These are phyloP conservation scores for Uloborus plumipes DNA, from an alignment of 2,888 invertebrate genomes.

Conservation along the genomic window DNA sequence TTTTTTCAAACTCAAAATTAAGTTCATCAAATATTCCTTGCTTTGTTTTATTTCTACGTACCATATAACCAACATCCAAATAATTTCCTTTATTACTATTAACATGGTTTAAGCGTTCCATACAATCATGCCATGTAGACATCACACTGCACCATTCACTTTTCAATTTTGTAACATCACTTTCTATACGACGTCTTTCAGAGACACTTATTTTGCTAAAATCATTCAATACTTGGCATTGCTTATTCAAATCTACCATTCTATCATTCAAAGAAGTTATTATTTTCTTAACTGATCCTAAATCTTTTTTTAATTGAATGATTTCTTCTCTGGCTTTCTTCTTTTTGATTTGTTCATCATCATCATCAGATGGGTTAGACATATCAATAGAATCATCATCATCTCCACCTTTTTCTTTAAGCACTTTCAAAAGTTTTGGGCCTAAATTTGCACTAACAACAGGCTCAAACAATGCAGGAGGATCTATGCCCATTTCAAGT, in stretches of 20 bases:
- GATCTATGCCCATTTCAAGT: slow-evolving; percentile 41
- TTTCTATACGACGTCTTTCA: slow-evolving; percentile 49
- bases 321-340: slow-evolving; percentile 61
- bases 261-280: slow-evolving; percentile 54
- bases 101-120: slow-evolving; percentile 89
- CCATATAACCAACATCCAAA: slow-evolving; percentile 63
- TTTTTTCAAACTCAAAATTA: slow-evolving; percentile 61
- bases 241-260: slow-evolving; percentile 49
- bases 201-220: slow-evolving; percentile 57
- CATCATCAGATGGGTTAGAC: slow-evolving; percentile 51
- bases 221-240: slow-evolving; percentile 51
- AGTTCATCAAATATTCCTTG: slow-evolving; percentile 62
- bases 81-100: slow-evolving; percentile 62
- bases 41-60: slow-evolving; percentile 58
- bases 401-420: slow-evolving; percentile 60
- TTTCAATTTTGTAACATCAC: slow-evolving; percentile 45
- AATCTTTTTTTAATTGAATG: slow-evolving; percentile 56
- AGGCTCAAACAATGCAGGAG: slow-evolving; percentile 51
- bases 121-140: slow-evolving; percentile 78
- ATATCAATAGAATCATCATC: slow-evolving; percentile 59
- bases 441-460: slow-evolving; percentile 55
- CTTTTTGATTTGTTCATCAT: slow-evolving; percentile 59
- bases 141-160: slow-evolving; percentile 46
- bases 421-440: slow-evolving; percentile 54
- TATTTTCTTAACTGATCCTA: slow-evolving; percentile 43